Evolutionary conservation across 2,113 vertebrate genomes (phyloP).

Genomic region (Crocuta crocuta): DNA sequence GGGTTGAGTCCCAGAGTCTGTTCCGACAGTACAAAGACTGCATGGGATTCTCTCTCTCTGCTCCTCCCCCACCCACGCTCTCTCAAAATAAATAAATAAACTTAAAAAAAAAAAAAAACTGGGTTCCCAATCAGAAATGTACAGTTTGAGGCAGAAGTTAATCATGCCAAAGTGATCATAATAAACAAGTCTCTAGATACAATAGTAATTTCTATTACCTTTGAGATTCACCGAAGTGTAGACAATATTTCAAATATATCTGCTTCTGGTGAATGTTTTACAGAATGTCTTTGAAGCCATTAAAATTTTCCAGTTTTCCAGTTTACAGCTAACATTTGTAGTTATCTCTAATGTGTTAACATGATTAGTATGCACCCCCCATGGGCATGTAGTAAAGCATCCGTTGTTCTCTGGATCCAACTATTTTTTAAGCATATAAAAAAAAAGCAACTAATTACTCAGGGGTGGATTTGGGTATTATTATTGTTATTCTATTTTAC

Average conservation of each 20-base stretch:
- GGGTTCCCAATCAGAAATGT: neutral
- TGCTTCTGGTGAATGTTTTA: neutral
- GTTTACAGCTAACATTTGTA: neutral
- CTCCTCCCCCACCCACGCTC: too few species aligned
- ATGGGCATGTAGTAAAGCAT: neutral
- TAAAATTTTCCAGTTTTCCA: neutral
- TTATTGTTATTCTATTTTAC: conserved; percentile 47
- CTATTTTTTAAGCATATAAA: neutral
- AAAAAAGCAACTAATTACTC: neutral
- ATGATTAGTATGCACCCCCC: neutral
- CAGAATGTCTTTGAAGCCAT: neutral
- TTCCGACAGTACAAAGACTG: too few species aligned
- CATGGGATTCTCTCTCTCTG: too few species aligned
- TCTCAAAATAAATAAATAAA: too few species aligned
- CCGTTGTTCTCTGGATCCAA: neutral
- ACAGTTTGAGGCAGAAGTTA: neutral
- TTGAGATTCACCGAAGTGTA: neutral
- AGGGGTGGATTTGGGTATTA: neutral
- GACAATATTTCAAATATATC: neutral
- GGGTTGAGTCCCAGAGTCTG: too few species aligned
- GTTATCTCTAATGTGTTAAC: neutral
- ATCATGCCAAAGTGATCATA: neutral
- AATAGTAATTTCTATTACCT: neutral
- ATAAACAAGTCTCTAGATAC: conserved; percentile 12
- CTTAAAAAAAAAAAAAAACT: neutral